phyloP scores from a whole-genome alignment of 2,113 vertebrate genomes.

The Galeopterus variegatus region DNA sequence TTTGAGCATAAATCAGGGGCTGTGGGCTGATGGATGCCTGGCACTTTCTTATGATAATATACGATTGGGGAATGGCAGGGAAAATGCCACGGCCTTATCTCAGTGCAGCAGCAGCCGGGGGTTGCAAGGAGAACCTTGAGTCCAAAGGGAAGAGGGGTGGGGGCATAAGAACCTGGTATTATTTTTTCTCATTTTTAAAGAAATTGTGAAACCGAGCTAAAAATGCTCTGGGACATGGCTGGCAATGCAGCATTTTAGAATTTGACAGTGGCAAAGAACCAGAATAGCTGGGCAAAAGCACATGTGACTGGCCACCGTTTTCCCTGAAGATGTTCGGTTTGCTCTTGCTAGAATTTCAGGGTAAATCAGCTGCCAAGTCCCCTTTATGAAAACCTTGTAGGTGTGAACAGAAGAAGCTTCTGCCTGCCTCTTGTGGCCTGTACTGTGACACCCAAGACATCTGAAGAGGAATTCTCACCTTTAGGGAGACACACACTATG shows the following conservation, averaged over 20 bases:
- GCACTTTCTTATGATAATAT: constrained; percentile 97
- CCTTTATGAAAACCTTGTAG: not conserved
- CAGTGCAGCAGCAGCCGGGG: constrained; percentile 86
- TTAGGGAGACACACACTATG: not conserved
- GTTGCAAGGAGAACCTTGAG: not conserved
- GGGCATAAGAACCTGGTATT: not conserved
- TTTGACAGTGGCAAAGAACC: not conserved
- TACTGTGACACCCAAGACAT: not conserved
- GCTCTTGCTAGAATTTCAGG: not conserved
- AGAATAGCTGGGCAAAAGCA: not conserved
- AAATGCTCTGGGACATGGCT: not conserved
- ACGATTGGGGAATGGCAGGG: constrained; percentile 89
- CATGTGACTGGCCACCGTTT: not conserved
- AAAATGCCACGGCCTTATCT: constrained; percentile 97
- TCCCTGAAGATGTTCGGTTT: not conserved
- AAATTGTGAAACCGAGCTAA: constrained; percentile 69
- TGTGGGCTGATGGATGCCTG: constrained; percentile 91
- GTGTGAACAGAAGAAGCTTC: not conserved
- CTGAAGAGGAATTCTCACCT: not conserved
- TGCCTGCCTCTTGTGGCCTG: rapidly evolving
- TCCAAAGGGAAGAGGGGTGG: constrained; percentile 72
- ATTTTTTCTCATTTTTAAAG: not conserved
- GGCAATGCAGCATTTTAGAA: not conserved
- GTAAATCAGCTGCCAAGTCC: not conserved
- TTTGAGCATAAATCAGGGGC: constrained; percentile 97